Percentiles rank a stretch among this genome's conserved stretches.
phyloP scores from a whole-genome alignment of 2,888 invertebrate species.

The Epiblema foenella region DNA sequence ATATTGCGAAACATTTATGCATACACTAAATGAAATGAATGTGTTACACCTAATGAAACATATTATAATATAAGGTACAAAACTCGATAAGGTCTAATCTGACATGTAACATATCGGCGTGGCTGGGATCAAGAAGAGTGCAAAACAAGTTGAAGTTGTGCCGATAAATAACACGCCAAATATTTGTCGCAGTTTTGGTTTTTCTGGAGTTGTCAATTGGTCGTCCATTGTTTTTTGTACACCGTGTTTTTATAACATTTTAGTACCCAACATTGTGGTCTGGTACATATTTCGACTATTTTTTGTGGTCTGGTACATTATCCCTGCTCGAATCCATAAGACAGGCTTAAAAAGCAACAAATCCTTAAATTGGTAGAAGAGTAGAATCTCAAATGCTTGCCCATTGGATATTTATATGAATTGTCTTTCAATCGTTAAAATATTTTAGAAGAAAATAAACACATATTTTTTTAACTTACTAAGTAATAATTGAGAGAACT shows the following conservation, averaged over 20 bases:
- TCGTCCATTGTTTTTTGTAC: neutral
- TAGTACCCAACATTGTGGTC: neutral
- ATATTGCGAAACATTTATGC: neutral
- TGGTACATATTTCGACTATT: neutral
- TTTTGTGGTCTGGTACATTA: no score
- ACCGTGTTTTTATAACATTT: neutral
- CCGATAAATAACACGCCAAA: no score
- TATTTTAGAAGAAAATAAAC: neutral
- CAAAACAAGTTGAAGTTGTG: neutral
- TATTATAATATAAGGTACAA: no score
- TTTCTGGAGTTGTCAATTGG: neutral
- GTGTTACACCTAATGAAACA: no score
- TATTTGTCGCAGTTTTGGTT: neutral
- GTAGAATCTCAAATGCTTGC: no score
- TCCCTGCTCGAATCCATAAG: no score
- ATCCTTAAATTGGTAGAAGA: no score
- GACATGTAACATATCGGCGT: no score
- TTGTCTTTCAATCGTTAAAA: neutral
- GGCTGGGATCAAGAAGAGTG: no score
- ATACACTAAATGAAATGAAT: neutral
- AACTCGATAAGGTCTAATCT: no score
- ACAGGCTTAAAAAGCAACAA: no score
- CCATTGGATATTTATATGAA: neutral
- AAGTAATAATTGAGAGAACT: neutral
- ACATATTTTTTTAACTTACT: neutral